Base-by-base conservation (phyloP, 2,888 invertebrate species). In the Drosophila merina region DNA sequence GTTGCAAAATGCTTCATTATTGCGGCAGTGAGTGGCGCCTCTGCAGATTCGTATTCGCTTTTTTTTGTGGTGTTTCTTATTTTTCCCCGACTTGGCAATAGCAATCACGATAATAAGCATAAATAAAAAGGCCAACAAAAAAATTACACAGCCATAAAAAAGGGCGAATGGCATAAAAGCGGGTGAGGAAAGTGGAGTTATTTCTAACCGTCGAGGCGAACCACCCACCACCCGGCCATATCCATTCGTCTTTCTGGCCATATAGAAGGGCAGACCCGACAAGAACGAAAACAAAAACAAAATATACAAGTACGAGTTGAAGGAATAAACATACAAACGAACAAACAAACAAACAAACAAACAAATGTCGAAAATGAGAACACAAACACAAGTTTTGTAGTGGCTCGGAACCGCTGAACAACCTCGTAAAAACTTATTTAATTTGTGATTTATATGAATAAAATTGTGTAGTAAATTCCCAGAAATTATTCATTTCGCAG, bases 371-470 rank as follows among this genome's bases (percentile, higher is more conserved):
- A 40, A 51, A 67, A 70, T 47, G 75, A 49, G 78, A 82, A 67
- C 80, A 82, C 78, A 85, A 86, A 76, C 85, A 84, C 85, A 84
- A 85, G 82, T 87, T 79, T 71, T 74, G 85, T 81, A 81, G 82
- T 86, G 85, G 79, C 70, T 69, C 71, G 79, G 69, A 83, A 77
- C 83, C 87, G 79, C 85, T 77, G 87, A 83, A 86, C 83, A 83
- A 84, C 72, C 85, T 83, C 83, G 83, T 83, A 83, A 83, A 83
- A 83, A 83, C 83, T 83, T 83, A 83, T 83, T 83, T 83, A 83
- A 83, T 83, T 83, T 83, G 83, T 83, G 83, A 83, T 83, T 83
- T 83, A 83, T 83, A 86, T 83, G 83, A 83, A 83, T 83, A 83
- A 86, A 83, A 86, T 79, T 88, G 75, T 80, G 76, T 78, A 84